phyloP scores from a whole-genome alignment of 2,797 vertebrate genomes.

The Apogon hyalosoma region DNA sequence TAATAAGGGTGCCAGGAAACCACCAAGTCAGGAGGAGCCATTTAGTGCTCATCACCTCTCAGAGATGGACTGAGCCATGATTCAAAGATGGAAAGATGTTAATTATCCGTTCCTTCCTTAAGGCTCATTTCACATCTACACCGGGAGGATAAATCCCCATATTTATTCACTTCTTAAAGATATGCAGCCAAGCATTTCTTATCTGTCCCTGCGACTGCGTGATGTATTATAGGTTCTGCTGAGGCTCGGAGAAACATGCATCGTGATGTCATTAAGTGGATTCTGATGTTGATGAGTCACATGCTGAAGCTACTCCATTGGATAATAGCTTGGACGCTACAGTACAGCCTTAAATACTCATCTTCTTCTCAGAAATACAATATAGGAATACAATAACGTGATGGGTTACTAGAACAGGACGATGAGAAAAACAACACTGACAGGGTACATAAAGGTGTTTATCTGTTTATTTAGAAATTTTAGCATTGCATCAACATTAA shows the following conservation, averaged over 20 bases:
- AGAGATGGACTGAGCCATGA: conserved; percentile 31
- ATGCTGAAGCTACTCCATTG: conserved; percentile 74
- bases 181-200: background rate
- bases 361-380: conserved; percentile 17
- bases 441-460: too few relatives aligned
- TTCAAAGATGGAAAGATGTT: conserved; percentile 30
- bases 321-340: conserved; percentile 59
- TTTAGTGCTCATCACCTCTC: conserved; percentile 47
- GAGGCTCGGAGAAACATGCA: conserved; percentile 60
- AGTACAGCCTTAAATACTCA: conserved; percentile 26
- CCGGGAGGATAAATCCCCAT: conserved; percentile 16
- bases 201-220: conserved; percentile 17
- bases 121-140: conserved; percentile 5
- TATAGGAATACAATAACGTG: too few relatives aligned
- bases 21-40: conserved; percentile 51
- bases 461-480: too few relatives aligned
- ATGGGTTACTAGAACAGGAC: too few relatives aligned
- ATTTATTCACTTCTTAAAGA: conserved; percentile 18
- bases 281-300: conserved; percentile 81
- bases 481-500: too few relatives aligned
- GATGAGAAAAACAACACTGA: too few relatives aligned
- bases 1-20: conserved; percentile 19
- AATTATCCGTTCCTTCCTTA: conserved; percentile 9
- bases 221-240: conserved; percentile 25
- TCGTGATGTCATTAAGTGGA: conserved; percentile 80